These are phyloP conservation scores for Hyaena hyaena DNA, from an alignment of 2,113 vertebrate genomes.

Conservation along the genomic window DNA sequence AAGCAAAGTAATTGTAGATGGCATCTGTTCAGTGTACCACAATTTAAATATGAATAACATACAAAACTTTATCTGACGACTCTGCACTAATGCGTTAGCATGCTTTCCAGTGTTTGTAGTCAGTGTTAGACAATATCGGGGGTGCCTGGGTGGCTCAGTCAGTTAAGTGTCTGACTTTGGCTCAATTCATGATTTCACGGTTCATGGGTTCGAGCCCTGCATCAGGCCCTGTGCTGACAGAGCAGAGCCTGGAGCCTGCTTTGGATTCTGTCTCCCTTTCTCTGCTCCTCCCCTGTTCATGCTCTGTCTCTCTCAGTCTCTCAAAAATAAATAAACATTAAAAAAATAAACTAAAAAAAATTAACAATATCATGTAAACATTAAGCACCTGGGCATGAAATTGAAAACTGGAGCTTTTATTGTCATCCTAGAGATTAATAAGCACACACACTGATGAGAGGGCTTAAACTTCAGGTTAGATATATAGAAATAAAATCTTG, in stretches of 20 bases:
- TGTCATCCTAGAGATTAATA: background rate
- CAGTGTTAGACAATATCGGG: background rate
- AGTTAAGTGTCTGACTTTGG: too few species aligned
- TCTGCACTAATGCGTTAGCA: background rate
- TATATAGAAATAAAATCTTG: background rate
- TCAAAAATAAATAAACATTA: too few species aligned
- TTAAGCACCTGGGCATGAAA: background rate
- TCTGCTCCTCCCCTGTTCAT: too few species aligned
- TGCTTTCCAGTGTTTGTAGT: background rate
- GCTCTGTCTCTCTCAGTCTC: too few species aligned
- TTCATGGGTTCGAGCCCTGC: too few species aligned
- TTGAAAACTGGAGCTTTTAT: background rate
- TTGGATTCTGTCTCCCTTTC: too few species aligned
- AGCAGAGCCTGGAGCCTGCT: too few species aligned
- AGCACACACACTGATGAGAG: background rate
- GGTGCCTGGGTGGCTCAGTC: too few species aligned
- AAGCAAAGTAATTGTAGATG: background rate
- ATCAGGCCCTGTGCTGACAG: too few species aligned
- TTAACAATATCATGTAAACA: background rate
- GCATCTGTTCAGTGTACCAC: background rate
- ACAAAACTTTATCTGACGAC: background rate
- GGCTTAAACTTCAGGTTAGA: background rate
- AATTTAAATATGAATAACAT: background rate
- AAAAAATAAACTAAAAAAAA: too few species aligned
- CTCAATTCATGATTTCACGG: too few species aligned